Percentiles rank a stretch among this genome's conserved stretches.
Evolutionary conservation across 2,888 invertebrate genomes (phyloP).

Genomic region (Drosophila bunnanda): DNA sequence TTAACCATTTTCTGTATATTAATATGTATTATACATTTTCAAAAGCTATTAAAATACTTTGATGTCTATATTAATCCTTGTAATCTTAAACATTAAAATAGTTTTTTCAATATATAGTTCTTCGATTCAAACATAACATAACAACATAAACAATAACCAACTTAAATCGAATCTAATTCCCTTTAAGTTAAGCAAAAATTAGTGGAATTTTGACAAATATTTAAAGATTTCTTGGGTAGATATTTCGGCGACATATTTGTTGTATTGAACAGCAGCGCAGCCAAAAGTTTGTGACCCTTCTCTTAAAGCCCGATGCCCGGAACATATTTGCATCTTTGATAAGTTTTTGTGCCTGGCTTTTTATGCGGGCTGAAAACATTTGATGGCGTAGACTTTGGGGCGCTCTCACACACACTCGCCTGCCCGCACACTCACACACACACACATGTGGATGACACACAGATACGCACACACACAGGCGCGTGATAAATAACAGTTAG

Average conservation of each 20-base stretch:
- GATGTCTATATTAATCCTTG: no score
- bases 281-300: constrained; percentile 2
- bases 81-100: no score
- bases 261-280: background rate
- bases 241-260: constrained; percentile 4
- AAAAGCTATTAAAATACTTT: no score
- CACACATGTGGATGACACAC: constrained; percentile 6
- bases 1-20: no score
- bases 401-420: constrained; percentile 30
- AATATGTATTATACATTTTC: no score
- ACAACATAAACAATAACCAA: no score
- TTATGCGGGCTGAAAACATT: constrained; percentile 74
- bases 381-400: constrained; percentile 76
- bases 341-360: constrained; percentile 63
- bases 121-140: no score
- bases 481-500: constrained; percentile 53
- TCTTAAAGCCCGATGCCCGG: constrained; percentile 19
- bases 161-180: background rate
- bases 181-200: background rate
- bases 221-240: constrained; percentile 1
- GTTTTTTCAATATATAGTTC: no score
- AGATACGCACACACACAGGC: background rate
- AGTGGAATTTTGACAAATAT: background rate
- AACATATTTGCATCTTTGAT: constrained; percentile 75
- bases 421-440: constrained; percentile 7